Evolutionary conservation across 92 coral and sea anemone genomes (phyloP).

Genomic region (Porites rus): DNA sequence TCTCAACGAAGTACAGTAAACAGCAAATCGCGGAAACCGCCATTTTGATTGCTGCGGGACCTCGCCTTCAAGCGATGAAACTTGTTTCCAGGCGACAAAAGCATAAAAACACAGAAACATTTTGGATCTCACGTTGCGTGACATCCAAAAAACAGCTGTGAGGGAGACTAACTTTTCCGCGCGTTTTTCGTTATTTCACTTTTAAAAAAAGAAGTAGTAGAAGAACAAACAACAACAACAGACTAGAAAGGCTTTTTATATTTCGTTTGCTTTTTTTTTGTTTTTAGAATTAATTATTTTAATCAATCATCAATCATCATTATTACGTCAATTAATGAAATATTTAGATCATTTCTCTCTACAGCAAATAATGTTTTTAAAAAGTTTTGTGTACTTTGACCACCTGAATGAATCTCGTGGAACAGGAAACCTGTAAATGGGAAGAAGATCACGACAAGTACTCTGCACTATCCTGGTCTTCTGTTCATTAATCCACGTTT

Average conservation of each 20-base stretch:
- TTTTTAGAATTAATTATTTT: background rate
- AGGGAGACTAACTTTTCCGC: too few relatives aligned
- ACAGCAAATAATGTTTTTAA: background rate
- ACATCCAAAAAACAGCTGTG: too few relatives aligned
- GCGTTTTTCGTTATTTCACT: too few relatives aligned
- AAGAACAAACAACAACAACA: too few relatives aligned
- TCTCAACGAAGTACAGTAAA: background rate
- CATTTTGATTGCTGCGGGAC: conserved; percentile 29
- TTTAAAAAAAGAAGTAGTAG: too few relatives aligned
- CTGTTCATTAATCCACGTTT: background rate
- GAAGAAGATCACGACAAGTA: background rate
- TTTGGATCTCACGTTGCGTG: too few relatives aligned
- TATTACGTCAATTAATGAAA: conserved; percentile 16
- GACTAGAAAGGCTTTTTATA: background rate
- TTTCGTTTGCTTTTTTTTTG: background rate
- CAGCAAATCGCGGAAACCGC: background rate
- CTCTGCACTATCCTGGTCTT: background rate
- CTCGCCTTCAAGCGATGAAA: conserved; percentile 8
- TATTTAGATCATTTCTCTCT: background rate
- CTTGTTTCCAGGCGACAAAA: conserved; percentile 4
- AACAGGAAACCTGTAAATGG: background rate
- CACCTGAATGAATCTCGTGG: background rate
- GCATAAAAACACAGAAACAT: too few relatives aligned
- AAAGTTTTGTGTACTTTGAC: too few relatives aligned
- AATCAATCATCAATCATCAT: background rate